phyloP scores from a whole-genome alignment of 2,797 vertebrate genomes.

The Periparus ater region DNA sequence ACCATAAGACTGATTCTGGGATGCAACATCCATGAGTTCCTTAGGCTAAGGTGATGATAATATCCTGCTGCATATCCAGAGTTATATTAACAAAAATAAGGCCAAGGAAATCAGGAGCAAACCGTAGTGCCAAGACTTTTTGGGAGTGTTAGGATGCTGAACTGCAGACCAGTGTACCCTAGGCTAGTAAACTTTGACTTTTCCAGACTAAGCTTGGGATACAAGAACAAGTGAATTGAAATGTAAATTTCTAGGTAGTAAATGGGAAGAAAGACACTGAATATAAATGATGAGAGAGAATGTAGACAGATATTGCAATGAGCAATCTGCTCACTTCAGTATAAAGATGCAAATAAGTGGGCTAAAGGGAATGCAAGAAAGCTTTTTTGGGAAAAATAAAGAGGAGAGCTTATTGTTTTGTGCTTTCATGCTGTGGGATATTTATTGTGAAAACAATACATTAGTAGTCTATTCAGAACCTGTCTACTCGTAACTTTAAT shows the following conservation, averaged over 20 bases:
- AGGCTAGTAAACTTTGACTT: neutral
- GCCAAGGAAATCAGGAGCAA: neutral
- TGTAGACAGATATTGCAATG: neutral
- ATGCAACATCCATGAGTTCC: neutral
- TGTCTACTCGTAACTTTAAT: neutral
- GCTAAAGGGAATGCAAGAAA: neutral
- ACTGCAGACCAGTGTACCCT: neutral
- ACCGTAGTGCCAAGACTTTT: neutral
- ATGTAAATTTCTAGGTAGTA: neutral
- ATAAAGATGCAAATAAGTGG: conserved; percentile 5
- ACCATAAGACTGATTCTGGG: neutral
- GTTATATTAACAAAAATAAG: neutral
- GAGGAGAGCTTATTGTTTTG: neutral
- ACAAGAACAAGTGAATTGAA: neutral
- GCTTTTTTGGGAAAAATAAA: conserved; percentile 18
- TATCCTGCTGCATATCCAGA: neutral
- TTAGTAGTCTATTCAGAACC: neutral
- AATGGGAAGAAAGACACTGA: neutral
- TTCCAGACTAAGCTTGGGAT: neutral
- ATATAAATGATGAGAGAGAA: neutral
- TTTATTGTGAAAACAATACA: conserved; percentile 6
- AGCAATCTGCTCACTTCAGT: conserved; percentile 13
- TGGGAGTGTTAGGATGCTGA: neutral
- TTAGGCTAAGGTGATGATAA: neutral
- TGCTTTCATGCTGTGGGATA: neutral